These are phyloP conservation scores for Malthinus seriepunctatus DNA, from an alignment of 2,888 invertebrate species.

Conservation along the genomic window DNA sequence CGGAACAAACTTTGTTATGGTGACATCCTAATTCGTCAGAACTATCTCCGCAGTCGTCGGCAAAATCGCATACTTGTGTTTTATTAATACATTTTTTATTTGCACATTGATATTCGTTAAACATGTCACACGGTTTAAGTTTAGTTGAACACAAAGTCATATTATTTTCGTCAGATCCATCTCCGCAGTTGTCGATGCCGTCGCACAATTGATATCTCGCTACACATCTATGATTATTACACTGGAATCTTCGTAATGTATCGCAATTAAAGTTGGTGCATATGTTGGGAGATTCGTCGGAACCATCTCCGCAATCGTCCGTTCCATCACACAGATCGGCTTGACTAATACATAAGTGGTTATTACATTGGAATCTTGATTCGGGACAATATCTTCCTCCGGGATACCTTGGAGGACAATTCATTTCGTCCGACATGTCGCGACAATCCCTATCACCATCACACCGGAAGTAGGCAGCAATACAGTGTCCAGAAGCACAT, in stretches of 20 bases:
- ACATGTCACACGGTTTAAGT: conserved; percentile 74
- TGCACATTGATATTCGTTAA: conserved; percentile 84
- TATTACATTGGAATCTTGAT: conserved; percentile 88
- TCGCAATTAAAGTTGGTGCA: conserved; percentile 88
- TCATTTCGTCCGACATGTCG: conserved; percentile 87
- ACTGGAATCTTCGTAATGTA: conserved; percentile 82
- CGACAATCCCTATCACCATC: conserved; percentile 89
- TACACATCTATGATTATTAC: conserved; percentile 86
- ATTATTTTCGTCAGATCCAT: conserved; percentile 94
- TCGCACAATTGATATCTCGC: conserved; percentile 88
- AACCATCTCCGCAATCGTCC: conserved; percentile 91
- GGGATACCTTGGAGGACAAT: conserved; percentile 74
- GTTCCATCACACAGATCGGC: conserved; percentile 91
- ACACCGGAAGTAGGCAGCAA: conserved; percentile 84
- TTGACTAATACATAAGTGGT: conserved; percentile 88
- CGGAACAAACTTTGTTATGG: conserved; percentile 64
- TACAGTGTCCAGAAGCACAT: conserved; percentile 91
- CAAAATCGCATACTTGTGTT: conserved; percentile 81
- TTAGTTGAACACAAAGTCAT: conserved; percentile 84
- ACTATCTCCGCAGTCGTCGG: conserved; percentile 88
- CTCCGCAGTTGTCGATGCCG: conserved; percentile 90
- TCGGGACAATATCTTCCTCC: conserved; percentile 87
- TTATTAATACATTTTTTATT: conserved; percentile 84
- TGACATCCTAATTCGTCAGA: conserved; percentile 92
- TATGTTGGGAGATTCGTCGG: conserved; percentile 80